phyloP scores from a whole-genome alignment of 2,888 invertebrate species.

The Melinopterus prodromus region DNA sequence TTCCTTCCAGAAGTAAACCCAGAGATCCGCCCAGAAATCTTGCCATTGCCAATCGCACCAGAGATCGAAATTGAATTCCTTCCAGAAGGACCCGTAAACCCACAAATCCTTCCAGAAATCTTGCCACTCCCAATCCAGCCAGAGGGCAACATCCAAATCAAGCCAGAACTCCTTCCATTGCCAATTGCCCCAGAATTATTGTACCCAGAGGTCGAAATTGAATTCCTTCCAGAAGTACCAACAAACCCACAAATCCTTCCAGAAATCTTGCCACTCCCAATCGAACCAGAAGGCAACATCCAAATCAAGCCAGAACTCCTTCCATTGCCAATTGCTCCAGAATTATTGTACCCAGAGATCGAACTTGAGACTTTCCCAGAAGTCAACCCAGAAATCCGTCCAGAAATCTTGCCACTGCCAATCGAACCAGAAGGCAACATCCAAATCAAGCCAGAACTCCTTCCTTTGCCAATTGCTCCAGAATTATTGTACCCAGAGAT shows the following conservation, averaged over 20 bases:
- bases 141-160: slow-evolving; percentile 12
- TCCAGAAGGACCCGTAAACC: neutral
- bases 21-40: neutral
- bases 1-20: neutral
- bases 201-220: neutral
- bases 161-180: slow-evolving; percentile 14
- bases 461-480: slow-evolving; percentile 24
- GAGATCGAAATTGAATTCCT: neutral
- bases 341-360: neutral
- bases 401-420: slow-evolving; percentile 15
- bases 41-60: slow-evolving; percentile 15
- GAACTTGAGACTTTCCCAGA: neutral
- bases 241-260: neutral
- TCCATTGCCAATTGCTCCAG: neutral
- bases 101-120: slow-evolving; percentile 4
- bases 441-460: slow-evolving; percentile 14
- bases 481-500: slow-evolving; percentile 10
- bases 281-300: slow-evolving; percentile 15
- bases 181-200: slow-evolving; percentile 10
- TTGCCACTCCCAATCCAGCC: slow-evolving; percentile 16
- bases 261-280: neutral
- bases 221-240: neutral
- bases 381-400: slow-evolving; percentile 7
- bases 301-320: neutral
- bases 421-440: slow-evolving; percentile 20